phyloP scores from a whole-genome alignment of 2,113 vertebrate genomes.

The Scomber scombrus region DNA sequence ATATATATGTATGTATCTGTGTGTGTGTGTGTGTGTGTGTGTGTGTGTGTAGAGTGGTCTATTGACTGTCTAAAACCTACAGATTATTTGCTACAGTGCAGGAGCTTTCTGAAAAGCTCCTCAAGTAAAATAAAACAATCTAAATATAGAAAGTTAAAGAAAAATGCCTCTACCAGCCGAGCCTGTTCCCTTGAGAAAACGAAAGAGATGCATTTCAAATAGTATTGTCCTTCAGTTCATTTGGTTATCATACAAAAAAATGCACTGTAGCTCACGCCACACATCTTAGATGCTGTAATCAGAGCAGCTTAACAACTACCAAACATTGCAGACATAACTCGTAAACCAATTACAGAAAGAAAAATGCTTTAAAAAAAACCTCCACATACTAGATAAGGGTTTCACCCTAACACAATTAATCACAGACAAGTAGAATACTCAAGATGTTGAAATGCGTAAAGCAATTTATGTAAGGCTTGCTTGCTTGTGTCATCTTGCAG shows the following conservation, averaged over 20 bases:
- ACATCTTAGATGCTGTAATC: constrained; percentile 37
- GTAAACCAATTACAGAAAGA: constrained; percentile 70
- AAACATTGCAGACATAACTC: constrained; percentile 52
- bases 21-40: background rate
- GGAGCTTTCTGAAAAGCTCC: constrained; percentile 21
- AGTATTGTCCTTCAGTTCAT: constrained; percentile 64
- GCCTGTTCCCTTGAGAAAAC: constrained; percentile 60
- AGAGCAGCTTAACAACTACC: constrained; percentile 61
- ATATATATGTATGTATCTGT: background rate
- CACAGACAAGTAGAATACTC: constrained; percentile 31
- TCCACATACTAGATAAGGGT: constrained; percentile 42
- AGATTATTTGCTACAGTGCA: constrained; percentile 32
- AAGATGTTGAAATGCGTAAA: constrained; percentile 55
- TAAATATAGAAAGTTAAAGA: constrained; percentile 33
- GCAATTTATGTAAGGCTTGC: constrained; percentile 19
- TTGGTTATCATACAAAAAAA: constrained; percentile 69
- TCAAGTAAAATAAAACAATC: constrained; percentile 20
- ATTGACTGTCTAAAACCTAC: constrained; percentile 35
- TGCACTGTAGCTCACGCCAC: constrained; percentile 56
- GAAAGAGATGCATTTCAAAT: constrained; percentile 59
- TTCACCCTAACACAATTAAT: constrained; percentile 40
- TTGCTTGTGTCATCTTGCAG: constrained; percentile 14
- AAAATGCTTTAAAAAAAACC: constrained; percentile 30
- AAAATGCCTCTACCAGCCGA: constrained; percentile 27
- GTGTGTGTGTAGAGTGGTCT: constrained; percentile 22